Conservation (phyloP, 2,113 vertebrate genomes). For the Psilopogon haemacephalus region DNA sequence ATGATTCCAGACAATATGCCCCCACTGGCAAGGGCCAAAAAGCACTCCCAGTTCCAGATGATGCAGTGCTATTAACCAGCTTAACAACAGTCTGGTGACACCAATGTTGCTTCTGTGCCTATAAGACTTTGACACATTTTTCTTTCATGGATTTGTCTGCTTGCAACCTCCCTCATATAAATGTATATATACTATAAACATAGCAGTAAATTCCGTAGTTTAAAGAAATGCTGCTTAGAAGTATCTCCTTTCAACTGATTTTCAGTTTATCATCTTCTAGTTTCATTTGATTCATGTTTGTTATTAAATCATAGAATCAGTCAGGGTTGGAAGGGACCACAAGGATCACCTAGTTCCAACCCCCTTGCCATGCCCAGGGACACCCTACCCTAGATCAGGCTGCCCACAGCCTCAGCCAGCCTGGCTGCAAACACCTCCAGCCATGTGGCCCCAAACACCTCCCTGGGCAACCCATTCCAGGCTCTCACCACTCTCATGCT, state of each 20-base stretch:
- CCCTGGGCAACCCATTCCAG: no score
- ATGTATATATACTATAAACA: no score
- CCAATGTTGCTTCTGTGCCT: not conserved
- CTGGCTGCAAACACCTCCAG: no score
- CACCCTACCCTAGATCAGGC: no score
- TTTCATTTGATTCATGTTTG: not conserved
- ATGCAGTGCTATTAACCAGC: not conserved
- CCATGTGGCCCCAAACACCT: no score
- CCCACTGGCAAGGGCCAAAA: not conserved
- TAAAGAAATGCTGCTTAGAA: not conserved
- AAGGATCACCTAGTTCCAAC: no score
- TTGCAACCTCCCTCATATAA: not conserved
- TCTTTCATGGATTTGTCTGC: not conserved
- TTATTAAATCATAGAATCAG: no score
- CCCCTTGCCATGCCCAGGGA: no score
- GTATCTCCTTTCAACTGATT: not conserved
- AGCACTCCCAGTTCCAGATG: not conserved
- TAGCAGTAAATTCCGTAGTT: not conserved
- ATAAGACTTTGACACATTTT: not conserved
- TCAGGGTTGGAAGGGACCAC: no score
- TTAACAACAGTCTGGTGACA: not conserved
- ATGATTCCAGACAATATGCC: not conserved
- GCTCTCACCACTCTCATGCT: no score
- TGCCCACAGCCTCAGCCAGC: no score
- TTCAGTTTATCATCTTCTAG: not conserved